Conservation (phyloP, 2,888 invertebrate genomes). For the Nephrotoma appendiculata region DNA sequence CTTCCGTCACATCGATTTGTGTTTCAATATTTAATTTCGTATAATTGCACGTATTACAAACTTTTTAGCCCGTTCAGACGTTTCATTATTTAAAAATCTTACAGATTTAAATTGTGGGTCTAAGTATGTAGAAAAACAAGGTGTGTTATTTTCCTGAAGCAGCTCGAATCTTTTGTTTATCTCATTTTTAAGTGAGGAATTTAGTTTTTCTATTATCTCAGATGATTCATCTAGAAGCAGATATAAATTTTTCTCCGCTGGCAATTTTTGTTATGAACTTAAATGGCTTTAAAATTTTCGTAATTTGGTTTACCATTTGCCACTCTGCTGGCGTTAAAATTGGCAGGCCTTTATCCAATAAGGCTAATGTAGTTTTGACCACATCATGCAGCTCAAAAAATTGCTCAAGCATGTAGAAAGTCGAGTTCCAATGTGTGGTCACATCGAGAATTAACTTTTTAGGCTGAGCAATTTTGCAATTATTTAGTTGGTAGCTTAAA, state of each 20-base stretch:
- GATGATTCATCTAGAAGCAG: conserved; percentile 3
- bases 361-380: background rate
- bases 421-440: background rate
- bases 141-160: background rate
- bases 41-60: background rate
- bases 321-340: conserved; percentile 13
- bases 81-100: background rate
- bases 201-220: background rate
- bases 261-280: too few relatives aligned
- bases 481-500: conserved; percentile 19
- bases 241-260: too few relatives aligned
- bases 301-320: conserved; percentile 12
- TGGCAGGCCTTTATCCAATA: background rate
- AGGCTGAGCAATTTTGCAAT: background rate
- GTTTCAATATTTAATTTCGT: conserved; percentile 13
- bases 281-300: conserved; percentile 14
- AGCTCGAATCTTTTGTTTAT: background rate
- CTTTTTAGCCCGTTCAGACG: background rate
- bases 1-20: background rate
- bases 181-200: background rate
- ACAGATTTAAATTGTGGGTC: background rate
- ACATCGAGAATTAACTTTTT: conserved; percentile 2
- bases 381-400: background rate
- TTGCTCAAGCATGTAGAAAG: conserved; percentile 1
- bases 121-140: background rate